Evolutionary conservation across 1,140 invertebrate species (phyloP), one percentile per base, ranked within the genome.

Genomic region (Choristoneura fumiferana): DNA sequence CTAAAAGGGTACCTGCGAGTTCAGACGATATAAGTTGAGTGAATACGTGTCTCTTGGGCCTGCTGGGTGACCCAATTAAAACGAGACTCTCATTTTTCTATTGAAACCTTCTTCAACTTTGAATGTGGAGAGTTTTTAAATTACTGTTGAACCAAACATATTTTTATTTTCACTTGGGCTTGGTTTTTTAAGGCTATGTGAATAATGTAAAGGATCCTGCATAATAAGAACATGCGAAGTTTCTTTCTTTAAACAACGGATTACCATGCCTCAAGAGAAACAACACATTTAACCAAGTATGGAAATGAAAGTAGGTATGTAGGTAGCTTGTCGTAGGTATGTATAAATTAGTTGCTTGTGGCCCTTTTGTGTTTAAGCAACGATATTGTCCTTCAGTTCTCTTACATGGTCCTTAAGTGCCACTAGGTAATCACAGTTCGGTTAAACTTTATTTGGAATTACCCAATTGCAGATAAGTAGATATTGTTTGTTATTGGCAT

Each of bases 51-150:
- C 43, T n/a, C 18, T 4, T 22, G 43, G 38, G 38, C 12, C 10
- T 29, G 39, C 40, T 10, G 40, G 8, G 17, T 45, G 43, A 45
- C 43, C 43, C 43, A 45, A 45, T 45, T 45, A 45, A 22, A 45
- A 45, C 1, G 43, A 29, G 22, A 45, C 10, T 22, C 43, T 45
- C 17, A 45, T 45, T 45, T 45, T 45, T 45, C 43, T 43, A 43
- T 43, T 9, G 15, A 43, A 29, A 22, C 18, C 43, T 2, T 17
- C 22, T 12, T 12, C 17, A 45, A 45, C 43, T 45, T 43, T 43
- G 40, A 15, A 43, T 45, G 43, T 45, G 43, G 22, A 45, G 43
- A 45, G 43, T 49, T 49, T 49, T 49, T 18, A 49, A 49, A 49
- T 49, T 18, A 49, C 18, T 49, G 18, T 49, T 49, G 43, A 49